A percentile compares a stretch with the other conserved stretches of the same genome.
Conservation (phyloP, 2,888 invertebrate species). For the Chymomyza fuscimana region DNA sequence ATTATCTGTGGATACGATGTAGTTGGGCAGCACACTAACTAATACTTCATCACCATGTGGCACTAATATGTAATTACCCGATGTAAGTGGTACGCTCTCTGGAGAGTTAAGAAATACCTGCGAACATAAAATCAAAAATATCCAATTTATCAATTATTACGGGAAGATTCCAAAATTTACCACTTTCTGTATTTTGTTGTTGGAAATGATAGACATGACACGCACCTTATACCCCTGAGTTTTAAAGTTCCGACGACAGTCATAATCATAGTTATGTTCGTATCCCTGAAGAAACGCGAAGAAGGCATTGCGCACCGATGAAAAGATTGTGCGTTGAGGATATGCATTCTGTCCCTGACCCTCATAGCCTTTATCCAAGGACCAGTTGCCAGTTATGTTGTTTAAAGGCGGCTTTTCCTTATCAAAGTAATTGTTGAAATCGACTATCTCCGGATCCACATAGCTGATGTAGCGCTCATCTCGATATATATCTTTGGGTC, state of each 20-base stretch:
- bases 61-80: slow-evolving; percentile 76
- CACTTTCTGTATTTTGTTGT: no score
- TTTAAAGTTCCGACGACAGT: slow-evolving; percentile 84
- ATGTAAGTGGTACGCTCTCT: slow-evolving; percentile 76
- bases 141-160: no score
- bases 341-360: slow-evolving; percentile 83
- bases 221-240: slow-evolving; percentile 84
- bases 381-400: slow-evolving; percentile 81
- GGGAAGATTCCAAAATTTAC: no score
- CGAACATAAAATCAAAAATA: neutral
- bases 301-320: slow-evolving; percentile 84
- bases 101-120: slow-evolving; percentile 78
- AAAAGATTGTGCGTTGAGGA: slow-evolving; percentile 85
- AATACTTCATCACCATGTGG: slow-evolving; percentile 82
- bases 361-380: slow-evolving; percentile 83
- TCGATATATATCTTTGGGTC: slow-evolving; percentile 73
- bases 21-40: slow-evolving; percentile 86
- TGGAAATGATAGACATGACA: neutral
- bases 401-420: slow-evolving; percentile 46
- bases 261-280: slow-evolving; percentile 84
- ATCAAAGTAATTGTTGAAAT: slow-evolving; percentile 72
- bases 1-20: slow-evolving; percentile 86
- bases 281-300: slow-evolving; percentile 83
- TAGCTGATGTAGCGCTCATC: slow-evolving; percentile 67
- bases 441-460: slow-evolving; percentile 64